These are phyloP conservation scores for Lithobates sylvaticus DNA, from an alignment of 2,797 vertebrate species.

Conservation along the genomic window DNA sequence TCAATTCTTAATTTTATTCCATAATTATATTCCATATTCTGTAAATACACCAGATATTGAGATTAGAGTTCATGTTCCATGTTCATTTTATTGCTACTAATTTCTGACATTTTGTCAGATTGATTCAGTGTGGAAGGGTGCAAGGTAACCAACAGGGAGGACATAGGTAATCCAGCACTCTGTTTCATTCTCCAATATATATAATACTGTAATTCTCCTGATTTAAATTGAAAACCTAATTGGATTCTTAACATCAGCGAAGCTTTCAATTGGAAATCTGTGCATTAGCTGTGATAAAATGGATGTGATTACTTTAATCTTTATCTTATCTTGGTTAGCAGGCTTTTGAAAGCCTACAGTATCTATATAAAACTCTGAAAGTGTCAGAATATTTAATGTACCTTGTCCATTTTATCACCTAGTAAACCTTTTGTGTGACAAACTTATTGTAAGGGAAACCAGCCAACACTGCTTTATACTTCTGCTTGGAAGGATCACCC, in stretches of 20 bases:
- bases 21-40: too few species aligned
- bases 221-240: neutral
- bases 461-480: conserved; percentile 3
- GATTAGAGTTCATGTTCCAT: too few species aligned
- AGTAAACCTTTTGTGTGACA: conserved; percentile 6
- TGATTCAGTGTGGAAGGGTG: neutral
- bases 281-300: conserved; percentile 11
- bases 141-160: neutral
- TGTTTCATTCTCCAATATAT: neutral
- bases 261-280: neutral
- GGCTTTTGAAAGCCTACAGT: conserved; percentile 3
- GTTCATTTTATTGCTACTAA: too few species aligned
- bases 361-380: conserved; percentile 12
- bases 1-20: too few species aligned
- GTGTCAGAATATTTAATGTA: conserved; percentile 25
- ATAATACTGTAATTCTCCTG: conserved; percentile 4
- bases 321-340: conserved; percentile 5
- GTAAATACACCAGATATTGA: too few species aligned
- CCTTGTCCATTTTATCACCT: conserved; percentile 22
- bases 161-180: neutral
- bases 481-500: conserved; percentile 2
- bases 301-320: conserved; percentile 11
- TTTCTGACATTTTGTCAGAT: neutral
- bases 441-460: neutral
- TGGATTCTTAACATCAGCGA: conserved; percentile 1